These are phyloP conservation scores for Peromyscus attwateri DNA, from an alignment of 2,797 vertebrate species.

Conservation along the genomic window DNA sequence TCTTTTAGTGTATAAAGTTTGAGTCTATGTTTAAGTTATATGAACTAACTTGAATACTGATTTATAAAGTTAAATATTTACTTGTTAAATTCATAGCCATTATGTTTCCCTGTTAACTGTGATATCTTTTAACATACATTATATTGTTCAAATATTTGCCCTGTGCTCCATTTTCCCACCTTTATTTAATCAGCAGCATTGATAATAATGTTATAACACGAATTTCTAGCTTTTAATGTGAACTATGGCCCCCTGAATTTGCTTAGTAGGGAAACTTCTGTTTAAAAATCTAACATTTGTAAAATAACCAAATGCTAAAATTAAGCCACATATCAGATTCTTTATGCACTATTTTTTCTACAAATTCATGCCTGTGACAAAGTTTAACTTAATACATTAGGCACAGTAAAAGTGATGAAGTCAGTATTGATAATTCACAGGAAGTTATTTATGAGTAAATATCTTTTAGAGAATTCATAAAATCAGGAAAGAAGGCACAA, in stretches of 20 bases:
- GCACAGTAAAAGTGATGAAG: background rate
- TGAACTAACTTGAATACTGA: slow-evolving; percentile 30
- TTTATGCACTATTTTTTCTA: background rate
- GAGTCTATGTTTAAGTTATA: slow-evolving; percentile 58
- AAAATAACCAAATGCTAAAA: slow-evolving; percentile 60
- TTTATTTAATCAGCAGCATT: slow-evolving; percentile 57
- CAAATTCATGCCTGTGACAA: background rate
- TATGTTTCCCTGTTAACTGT: slow-evolving; percentile 27
- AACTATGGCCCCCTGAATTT: slow-evolving; percentile 48
- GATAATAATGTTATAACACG: slow-evolving; percentile 22
- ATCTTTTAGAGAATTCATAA: slow-evolving; percentile 1
- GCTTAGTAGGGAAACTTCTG: slow-evolving; percentile 32
- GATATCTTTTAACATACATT: slow-evolving; percentile 32
- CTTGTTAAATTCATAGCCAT: slow-evolving; percentile 25
- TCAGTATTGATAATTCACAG: background rate
- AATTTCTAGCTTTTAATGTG: slow-evolving; percentile 34
- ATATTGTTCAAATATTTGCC: slow-evolving; percentile 59
- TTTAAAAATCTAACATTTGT: slow-evolving; percentile 42
- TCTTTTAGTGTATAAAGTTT: background rate
- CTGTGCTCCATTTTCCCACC: slow-evolving; percentile 13
- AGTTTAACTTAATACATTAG: slow-evolving; percentile 11
- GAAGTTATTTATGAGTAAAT: slow-evolving; percentile 28
- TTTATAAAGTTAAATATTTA: slow-evolving; percentile 66
- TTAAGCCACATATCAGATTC: background rate
- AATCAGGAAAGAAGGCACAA: slow-evolving; percentile 16